Conservation (phyloP, 2,113 vertebrate genomes). For the Aphyosemion australe region DNA sequence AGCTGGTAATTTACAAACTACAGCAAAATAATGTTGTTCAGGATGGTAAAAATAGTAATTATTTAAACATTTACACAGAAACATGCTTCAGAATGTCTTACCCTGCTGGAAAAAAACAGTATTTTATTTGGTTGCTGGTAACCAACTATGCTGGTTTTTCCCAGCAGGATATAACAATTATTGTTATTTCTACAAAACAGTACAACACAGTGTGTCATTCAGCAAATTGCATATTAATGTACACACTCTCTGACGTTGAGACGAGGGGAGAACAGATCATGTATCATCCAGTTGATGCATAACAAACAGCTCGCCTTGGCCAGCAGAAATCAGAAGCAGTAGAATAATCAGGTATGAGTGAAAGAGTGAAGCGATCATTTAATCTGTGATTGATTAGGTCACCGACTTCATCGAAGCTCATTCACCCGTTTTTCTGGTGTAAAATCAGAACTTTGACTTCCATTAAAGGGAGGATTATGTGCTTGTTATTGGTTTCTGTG, state of each 20-base stretch:
- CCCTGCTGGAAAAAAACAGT: too few species aligned
- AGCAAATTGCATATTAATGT: constrained; percentile 33
- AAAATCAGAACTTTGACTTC: constrained; percentile 42
- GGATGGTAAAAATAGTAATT: too few species aligned
- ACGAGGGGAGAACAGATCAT: neutral
- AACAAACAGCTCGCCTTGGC: too few species aligned
- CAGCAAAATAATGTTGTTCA: neutral
- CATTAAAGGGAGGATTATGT: constrained; percentile 47
- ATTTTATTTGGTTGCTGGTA: too few species aligned
- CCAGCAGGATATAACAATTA: too few species aligned
- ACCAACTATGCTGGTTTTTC: too few species aligned
- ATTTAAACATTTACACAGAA: neutral
- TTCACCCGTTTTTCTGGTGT: constrained; percentile 27
- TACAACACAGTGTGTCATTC: neutral
- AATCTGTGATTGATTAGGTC: constrained; percentile 33
- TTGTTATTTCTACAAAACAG: too few species aligned
- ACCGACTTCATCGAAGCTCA: constrained; percentile 20
- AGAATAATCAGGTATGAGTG: neutral
- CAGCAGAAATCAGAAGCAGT: neutral
- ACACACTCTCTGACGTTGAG: constrained; percentile 1
- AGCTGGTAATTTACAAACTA: neutral
- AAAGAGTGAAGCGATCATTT: neutral
- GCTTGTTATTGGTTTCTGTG: constrained; percentile 44
- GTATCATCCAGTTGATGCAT: too few species aligned
- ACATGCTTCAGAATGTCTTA: constrained; percentile 6